These are phyloP conservation scores for Physocephala rufipes DNA, from an alignment of 2,888 invertebrate species.

Conservation along the genomic window DNA sequence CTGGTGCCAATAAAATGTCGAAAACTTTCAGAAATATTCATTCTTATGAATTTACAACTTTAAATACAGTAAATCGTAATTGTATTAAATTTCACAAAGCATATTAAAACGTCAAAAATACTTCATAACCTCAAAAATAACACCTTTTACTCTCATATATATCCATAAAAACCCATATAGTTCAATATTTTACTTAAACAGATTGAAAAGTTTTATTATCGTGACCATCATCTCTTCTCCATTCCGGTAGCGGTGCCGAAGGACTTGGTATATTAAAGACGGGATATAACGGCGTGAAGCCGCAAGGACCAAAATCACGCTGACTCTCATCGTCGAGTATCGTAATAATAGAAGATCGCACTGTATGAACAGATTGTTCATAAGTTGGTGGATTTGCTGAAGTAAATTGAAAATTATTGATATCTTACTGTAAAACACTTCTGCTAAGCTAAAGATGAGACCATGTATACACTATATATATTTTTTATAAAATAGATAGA, in stretches of 20 bases:
- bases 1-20: too few relatives aligned
- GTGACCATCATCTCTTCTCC: slow-evolving; percentile 40
- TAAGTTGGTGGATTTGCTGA: slow-evolving; percentile 58
- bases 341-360: slow-evolving; percentile 55
- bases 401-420: too few relatives aligned
- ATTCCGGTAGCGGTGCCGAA: slow-evolving; percentile 33
- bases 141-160: too few relatives aligned
- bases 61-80: too few relatives aligned
- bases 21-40: too few relatives aligned
- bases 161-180: background rate
- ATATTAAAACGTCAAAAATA: too few relatives aligned
- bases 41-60: too few relatives aligned
- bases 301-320: slow-evolving; percentile 52
- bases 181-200: slow-evolving; percentile 4
- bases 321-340: slow-evolving; percentile 59
- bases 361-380: slow-evolving; percentile 59
- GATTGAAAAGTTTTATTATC: slow-evolving; percentile 50
- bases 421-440: too few relatives aligned
- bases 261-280: slow-evolving; percentile 57
- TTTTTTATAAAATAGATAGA: slow-evolving; percentile 1
- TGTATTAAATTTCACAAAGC: too few relatives aligned
- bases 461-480: background rate
- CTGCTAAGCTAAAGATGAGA: too few relatives aligned
- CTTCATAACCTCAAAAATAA: too few relatives aligned
- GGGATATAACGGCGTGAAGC: slow-evolving; percentile 63